Percentiles rank a stretch among this genome's conserved stretches.
Evolutionary conservation across 2,888 invertebrate genomes (phyloP).

Genomic region (Yponomeuta sedellus): DNA sequence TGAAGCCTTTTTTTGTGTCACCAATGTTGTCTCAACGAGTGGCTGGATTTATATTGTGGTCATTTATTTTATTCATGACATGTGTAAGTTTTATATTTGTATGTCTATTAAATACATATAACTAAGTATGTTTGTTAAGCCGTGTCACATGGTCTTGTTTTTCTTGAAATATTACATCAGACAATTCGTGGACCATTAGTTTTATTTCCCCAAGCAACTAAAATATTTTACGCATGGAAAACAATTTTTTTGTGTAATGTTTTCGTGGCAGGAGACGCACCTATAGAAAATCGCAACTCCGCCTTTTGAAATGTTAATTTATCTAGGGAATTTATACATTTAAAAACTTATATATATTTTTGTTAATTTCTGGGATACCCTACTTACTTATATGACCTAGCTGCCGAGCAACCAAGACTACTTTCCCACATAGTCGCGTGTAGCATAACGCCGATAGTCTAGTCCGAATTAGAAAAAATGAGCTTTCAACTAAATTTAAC

Average conservation of each 20-base stretch:
- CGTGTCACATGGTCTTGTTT: too few species aligned
- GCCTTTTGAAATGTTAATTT: neutral
- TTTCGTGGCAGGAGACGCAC: too few species aligned
- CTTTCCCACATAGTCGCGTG: neutral
- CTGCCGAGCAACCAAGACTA: neutral
- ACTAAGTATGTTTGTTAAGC: neutral
- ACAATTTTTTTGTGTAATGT: too few species aligned
- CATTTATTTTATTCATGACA: neutral
- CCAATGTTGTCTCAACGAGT: slow-evolving; percentile 26
- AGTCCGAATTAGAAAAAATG: neutral
- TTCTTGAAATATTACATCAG: too few species aligned
- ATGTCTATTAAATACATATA: neutral
- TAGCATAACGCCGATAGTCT: neutral
- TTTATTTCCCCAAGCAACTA: too few species aligned
- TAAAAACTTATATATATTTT: neutral
- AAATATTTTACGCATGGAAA: too few species aligned
- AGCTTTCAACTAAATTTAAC: neutral
- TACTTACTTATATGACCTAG: neutral
- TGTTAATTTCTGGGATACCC: neutral
- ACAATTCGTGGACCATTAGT: too few species aligned
- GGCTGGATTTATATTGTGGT: slow-evolving; percentile 30
- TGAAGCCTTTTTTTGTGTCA: slow-evolving; percentile 51
- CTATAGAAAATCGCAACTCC: neutral
- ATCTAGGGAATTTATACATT: neutral
- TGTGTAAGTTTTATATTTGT: neutral